Evolutionary conservation across 1,140 invertebrate species (phyloP), one percentile per base, ranked within the genome.

Genomic region (Heliconius congener): DNA sequence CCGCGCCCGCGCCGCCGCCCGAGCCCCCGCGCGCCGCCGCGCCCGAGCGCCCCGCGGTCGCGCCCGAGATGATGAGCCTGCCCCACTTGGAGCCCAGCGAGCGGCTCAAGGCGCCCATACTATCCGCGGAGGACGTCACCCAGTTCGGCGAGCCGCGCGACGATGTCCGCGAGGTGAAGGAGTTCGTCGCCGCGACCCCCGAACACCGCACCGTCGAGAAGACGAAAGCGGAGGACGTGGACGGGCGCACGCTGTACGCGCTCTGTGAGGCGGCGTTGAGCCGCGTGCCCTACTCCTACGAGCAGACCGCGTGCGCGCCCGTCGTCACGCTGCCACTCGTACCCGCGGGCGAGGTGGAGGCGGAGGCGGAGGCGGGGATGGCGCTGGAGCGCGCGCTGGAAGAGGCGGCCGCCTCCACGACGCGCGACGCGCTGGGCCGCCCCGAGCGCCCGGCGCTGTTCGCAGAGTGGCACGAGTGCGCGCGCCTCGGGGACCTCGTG

Each of bases 381-480:
- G 84, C 78, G 71, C 74, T 84, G 9, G 60, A 72, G 8, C 66
- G 71, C 34, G 85, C 85, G 71, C 81, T 85, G 42, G 80, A 71
- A 18, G 76, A 30, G 23, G 79, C 76, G 18, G 84, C 71, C 4
- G 82, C 57, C 27, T 81, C 39, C 27, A 78, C 60, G 19, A 78
- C 30, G 72, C 85, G 87, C 19, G 91, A 92, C 80, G 82, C 71
- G 77, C 79, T 90, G 27, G 89, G 88, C 42, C 83, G 92, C 75
- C 94, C 94, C 71, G 46, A 60, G 52, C 89, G 87, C 1, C 72
- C 87, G 9, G 50, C 77, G 74, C 75, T 66, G 18, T 98, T 98
- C 96, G 95, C 96, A 81, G 97, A 98, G 94, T 98, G 97, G 97
- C 96, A 98, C 91, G 96, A 98, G 94, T 96, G 90, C 96, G 92